phyloP scores from a whole-genome alignment of 2,797 vertebrate species.

The Chelmon rostratus region DNA sequence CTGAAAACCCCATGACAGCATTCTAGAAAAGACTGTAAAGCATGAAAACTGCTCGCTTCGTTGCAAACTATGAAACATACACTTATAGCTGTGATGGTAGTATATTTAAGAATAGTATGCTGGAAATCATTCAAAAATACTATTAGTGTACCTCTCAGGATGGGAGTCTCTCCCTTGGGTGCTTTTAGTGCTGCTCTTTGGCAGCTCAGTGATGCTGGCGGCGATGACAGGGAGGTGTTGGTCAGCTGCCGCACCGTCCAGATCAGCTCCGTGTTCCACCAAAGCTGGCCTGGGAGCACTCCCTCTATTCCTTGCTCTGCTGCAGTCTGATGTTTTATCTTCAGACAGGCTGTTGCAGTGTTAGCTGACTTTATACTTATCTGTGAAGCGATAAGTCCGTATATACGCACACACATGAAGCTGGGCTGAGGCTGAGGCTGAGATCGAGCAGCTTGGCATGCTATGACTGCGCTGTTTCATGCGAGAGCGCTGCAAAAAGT shows the following conservation, averaged over 20 bases:
- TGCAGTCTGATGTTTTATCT: constrained; percentile 43
- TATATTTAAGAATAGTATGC: neutral
- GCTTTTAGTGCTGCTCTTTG: constrained; percentile 4
- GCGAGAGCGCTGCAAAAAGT: constrained; percentile 16
- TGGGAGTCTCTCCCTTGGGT: neutral
- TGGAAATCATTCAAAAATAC: neutral
- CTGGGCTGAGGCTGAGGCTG: constrained; percentile 22
- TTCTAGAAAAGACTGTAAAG: neutral
- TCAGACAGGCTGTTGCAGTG: constrained; percentile 21
- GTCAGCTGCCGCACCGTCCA: constrained; percentile 13
- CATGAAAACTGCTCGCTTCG: neutral
- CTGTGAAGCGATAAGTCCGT: constrained; percentile 38
- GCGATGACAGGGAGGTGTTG: constrained; percentile 50
- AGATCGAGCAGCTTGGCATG: constrained; percentile 16
- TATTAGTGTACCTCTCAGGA: no score
- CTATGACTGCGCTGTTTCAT: constrained; percentile 4
- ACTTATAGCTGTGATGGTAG: neutral
- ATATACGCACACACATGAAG: constrained; percentile 21
- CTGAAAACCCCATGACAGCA: neutral
- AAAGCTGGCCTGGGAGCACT: constrained; percentile 26
- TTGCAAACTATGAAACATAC: neutral
- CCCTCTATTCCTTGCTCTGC: neutral
- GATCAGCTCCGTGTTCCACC: constrained; percentile 3
- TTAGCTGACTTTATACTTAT: constrained; percentile 49
- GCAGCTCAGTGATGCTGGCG: constrained; percentile 4